Evolutionary conservation across 1,140 invertebrate genomes (phyloP).

Genomic region (Drosophila equinoxialis): DNA sequence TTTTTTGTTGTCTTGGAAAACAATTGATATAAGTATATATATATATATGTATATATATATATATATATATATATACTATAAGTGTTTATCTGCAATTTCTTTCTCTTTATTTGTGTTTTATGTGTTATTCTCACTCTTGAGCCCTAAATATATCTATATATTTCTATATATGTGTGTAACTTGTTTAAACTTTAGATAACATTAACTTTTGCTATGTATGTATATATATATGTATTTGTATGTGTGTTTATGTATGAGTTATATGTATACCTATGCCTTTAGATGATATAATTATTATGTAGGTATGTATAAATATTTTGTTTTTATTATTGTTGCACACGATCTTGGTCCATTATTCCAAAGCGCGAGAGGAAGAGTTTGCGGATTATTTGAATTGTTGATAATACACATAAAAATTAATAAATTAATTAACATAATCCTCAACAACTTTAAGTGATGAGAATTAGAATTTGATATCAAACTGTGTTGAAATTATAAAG

Average conservation of each 20-base stretch:
- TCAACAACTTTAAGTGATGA: neutral
- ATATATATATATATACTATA: neutral
- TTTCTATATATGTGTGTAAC: conserved; percentile 46
- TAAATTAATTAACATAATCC: neutral
- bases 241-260: neutral
- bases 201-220: conserved; percentile 41
- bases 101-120: conserved; percentile 32
- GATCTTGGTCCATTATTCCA: conserved; percentile 70
- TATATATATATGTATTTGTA: conserved; percentile 22
- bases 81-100: conserved; percentile 37
- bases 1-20: conserved; percentile 67
- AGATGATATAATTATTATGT: conserved; percentile 23
- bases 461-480: no score
- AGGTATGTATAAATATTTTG: conserved; percentile 16
- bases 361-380: conserved; percentile 66
- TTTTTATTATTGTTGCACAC: conserved; percentile 54
- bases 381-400: conserved; percentile 36
- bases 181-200: conserved; percentile 37
- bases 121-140: conserved; percentile 74
- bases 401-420: neutral
- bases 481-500: no score
- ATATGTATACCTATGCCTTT: conserved; percentile 48
- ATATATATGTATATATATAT: no score
- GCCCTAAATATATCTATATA: conserved; percentile 64
- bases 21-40: conserved; percentile 50